A percentile compares a stretch with the other conserved stretches of the same genome.
Conservation (phyloP, 2,113 vertebrate species). For the Agapornis roseicollis region DNA sequence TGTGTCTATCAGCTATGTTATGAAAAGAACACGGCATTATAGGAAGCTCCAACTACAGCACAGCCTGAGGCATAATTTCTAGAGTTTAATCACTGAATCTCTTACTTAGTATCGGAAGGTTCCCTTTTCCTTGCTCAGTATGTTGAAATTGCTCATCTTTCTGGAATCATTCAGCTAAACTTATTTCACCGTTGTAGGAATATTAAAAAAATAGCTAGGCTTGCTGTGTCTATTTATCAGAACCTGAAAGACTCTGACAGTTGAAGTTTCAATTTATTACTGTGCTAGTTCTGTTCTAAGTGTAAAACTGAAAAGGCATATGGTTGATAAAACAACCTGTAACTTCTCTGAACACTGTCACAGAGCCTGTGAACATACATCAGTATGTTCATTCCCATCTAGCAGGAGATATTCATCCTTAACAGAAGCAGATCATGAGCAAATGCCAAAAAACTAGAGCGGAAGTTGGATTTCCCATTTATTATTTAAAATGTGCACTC, state of each 20-base stretch:
- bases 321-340: constrained; percentile 21
- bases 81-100: constrained; percentile 20
- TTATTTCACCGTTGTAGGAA: constrained; percentile 27
- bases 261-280: constrained; percentile 36
- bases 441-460: background rate
- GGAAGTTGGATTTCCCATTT: background rate
- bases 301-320: constrained; percentile 35
- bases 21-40: constrained; percentile 7
- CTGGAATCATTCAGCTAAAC: constrained; percentile 21
- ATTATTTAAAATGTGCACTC: background rate
- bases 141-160: background rate
- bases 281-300: background rate
- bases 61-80: constrained; percentile 27
- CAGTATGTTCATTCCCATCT: background rate
- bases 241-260: constrained; percentile 14
- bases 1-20: background rate
- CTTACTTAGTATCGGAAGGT: background rate
- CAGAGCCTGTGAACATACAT: background rate
- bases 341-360: background rate
- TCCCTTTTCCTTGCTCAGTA: background rate
- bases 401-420: background rate
- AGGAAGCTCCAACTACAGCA: background rate
- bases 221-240: constrained; percentile 21
- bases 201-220: constrained; percentile 35
- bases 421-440: background rate